Evolutionary conservation across 1,140 invertebrate species (phyloP), one percentile per base, ranked within the genome.

Genomic region (Bombus affinis): DNA sequence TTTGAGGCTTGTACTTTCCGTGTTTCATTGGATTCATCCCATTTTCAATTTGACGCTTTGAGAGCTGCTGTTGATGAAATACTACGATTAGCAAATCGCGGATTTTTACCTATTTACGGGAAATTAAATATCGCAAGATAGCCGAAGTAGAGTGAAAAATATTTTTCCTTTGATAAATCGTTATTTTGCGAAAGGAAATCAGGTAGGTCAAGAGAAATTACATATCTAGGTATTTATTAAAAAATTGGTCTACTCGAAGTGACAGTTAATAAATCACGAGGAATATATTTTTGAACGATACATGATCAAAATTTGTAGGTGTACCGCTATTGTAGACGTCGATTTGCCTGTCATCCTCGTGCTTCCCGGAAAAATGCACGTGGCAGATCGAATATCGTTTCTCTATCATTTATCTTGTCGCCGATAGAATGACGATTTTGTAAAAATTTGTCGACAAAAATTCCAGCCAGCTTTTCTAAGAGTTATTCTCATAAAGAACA

Each of bases 261-360:
- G 71, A 81, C 80, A 35, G 68, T 73, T 44, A 59, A 81, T 72
- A 72, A 81, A 81, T 81, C 70, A 73, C n/a, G 28, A 15, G 4
- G 25, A 42, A 81, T 73, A 72, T 44, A 59, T 81, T 73, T 62
- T 0, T 35, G 44, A 80, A 28, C 25, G 68, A 71, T 53, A 59
- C 35, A 37, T 9, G 44, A 71, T 53, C 44, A 15, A 73, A 77
- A 77, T 77, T 59, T 57, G 32, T 25, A 9, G 37, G 28, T 70
- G 32, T 39, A 13, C 42, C 39, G 15, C 6, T 37, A 70, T 28
- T 35, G 35, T 37, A 9, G 44, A 80, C 18, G 78, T 80, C 70
- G 68, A 72, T 62, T 73, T 81, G 13, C 70, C 53, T 73, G 62
- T 44, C 70, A 62, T n/a, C 28, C 59, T 12, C 35, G 32, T 42